Conservation (phyloP, 2,888 invertebrate genomes). For the Achlya flavicornis region DNA sequence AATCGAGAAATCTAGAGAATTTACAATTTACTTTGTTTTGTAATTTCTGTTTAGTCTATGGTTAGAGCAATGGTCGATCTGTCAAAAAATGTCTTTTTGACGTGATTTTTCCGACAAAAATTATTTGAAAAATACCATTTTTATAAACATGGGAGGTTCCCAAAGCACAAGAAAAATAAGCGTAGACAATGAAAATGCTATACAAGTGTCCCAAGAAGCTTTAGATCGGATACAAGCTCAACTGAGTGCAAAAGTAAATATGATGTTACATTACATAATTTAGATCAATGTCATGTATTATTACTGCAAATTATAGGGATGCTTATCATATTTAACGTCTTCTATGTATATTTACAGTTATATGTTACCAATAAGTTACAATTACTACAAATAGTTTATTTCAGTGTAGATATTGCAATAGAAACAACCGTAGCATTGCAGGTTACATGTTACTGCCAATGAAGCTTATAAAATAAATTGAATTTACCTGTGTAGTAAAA, state of each 20-base stretch:
- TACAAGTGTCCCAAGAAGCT: constrained; percentile 79
- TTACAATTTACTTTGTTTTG: constrained; percentile 12
- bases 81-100: constrained; percentile 75
- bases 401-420: not conserved
- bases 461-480: not conserved
- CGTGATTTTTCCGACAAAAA: constrained; percentile 68
- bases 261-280: constrained; percentile 79
- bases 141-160: constrained; percentile 83
- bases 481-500: too few species aligned
- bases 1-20: not conserved
- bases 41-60: constrained; percentile 17
- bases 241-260: constrained; percentile 73
- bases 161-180: constrained; percentile 82
- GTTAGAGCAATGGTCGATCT: constrained; percentile 30
- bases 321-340: constrained; percentile 19
- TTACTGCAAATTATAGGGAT: constrained; percentile 46
- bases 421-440: not conserved
- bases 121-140: constrained; percentile 57
- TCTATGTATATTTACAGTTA: not conserved
- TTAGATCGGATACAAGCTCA: constrained; percentile 77
- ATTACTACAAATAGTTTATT: not conserved
- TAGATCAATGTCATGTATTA: constrained; percentile 73
- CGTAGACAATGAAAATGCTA: constrained; percentile 78
- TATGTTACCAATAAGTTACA: not conserved
- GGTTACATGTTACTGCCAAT: not conserved